phyloP scores from a whole-genome alignment of 2,797 vertebrate species.

The Caiman crocodilus region DNA sequence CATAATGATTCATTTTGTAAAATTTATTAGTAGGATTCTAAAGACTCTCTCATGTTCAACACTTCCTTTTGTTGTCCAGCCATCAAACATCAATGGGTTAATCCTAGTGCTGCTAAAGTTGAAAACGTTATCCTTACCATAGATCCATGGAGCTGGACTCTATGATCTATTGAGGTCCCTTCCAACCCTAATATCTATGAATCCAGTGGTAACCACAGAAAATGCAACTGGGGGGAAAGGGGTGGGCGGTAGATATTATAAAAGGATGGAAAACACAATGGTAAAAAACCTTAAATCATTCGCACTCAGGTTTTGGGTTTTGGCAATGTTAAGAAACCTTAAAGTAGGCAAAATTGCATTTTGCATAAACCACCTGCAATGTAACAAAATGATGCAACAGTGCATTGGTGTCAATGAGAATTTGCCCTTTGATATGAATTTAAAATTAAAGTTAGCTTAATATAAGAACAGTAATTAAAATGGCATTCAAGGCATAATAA shows the following conservation, averaged over 20 bases:
- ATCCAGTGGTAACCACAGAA: background rate
- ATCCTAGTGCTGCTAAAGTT: background rate
- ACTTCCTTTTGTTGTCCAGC: background rate
- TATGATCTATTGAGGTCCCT: too few relatives aligned
- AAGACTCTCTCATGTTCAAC: background rate
- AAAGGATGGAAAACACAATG: background rate
- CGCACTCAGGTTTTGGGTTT: background rate
- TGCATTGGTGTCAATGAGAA: background rate
- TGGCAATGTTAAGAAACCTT: background rate
- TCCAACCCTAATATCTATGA: too few relatives aligned
- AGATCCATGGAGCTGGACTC: too few relatives aligned
- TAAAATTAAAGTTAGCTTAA: background rate
- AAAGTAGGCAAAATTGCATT: background rate
- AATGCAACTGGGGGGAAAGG: background rate
- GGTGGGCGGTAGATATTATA: background rate
- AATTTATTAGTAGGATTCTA: background rate
- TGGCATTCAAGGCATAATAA: background rate
- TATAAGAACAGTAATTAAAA: constrained; percentile 8
- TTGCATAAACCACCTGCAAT: background rate
- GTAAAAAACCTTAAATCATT: background rate
- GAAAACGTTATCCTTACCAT: background rate
- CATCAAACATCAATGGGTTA: background rate
- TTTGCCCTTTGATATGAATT: background rate
- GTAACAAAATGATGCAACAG: background rate
- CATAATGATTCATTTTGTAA: background rate